Conservation (phyloP, 2,797 vertebrate species). For the Lagodon rhomboides region DNA sequence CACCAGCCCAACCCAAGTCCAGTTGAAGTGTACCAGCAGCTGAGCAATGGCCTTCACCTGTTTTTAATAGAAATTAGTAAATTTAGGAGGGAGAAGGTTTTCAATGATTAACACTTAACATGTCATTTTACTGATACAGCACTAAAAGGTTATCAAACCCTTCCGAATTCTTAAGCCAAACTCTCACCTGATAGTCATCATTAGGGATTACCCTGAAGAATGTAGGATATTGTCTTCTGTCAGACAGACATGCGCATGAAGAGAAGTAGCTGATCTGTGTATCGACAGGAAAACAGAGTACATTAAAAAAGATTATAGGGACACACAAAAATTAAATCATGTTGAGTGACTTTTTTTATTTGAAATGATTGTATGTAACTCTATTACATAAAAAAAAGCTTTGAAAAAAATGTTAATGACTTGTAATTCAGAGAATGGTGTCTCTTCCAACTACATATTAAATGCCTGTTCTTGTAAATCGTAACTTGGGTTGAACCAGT, state of each 20-base stretch:
- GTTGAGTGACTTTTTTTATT: background rate
- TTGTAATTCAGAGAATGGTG: no score
- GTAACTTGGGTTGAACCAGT: no score
- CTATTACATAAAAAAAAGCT: no score
- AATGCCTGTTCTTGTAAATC: no score
- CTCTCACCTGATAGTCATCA: slow-evolving; percentile 83
- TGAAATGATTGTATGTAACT: no score
- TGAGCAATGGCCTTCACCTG: slow-evolving; percentile 84
- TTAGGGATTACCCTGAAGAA: slow-evolving; percentile 87
- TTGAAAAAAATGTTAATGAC: no score
- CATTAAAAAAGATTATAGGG: background rate
- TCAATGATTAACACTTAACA: background rate
- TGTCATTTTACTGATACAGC: background rate
- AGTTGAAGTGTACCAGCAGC: slow-evolving; percentile 80
- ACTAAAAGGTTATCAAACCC: background rate
- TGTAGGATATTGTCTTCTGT: slow-evolving; percentile 80
- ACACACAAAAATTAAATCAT: background rate
- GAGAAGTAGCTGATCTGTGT: slow-evolving; percentile 86
- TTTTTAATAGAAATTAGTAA: slow-evolving; percentile 1
- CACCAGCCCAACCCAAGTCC: slow-evolving; percentile 85
- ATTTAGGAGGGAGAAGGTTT: background rate
- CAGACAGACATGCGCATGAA: slow-evolving; percentile 83
- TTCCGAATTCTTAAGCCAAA: background rate
- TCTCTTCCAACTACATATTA: no score
- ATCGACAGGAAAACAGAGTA: background rate